Evolutionary conservation across 1,140 invertebrate species (phyloP).

Genomic region (Ips nitidus): DNA sequence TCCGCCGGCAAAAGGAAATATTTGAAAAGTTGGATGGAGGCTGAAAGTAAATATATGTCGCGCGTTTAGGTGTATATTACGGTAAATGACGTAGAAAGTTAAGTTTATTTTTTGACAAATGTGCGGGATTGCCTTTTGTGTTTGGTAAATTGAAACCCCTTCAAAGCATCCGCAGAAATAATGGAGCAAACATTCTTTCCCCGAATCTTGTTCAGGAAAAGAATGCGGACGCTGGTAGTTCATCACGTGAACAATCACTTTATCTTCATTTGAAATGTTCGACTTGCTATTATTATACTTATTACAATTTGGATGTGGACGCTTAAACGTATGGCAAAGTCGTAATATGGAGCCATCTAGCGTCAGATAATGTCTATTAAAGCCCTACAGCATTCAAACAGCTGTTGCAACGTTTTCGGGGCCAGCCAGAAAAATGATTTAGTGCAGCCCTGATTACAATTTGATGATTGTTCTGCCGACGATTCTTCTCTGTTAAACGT

Average conservation of each 20-base stretch:
- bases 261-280: no score
- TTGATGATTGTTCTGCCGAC: conserved; percentile 50
- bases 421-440: conserved; percentile 45
- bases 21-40: conserved; percentile 15
- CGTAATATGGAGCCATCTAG: conserved; percentile 36
- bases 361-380: conserved; percentile 35
- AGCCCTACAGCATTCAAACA: conserved; percentile 35
- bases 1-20: not conserved
- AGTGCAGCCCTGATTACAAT: conserved; percentile 50
- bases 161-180: no score
- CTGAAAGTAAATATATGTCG: conserved; percentile 7
- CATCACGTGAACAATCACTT: no score
- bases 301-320: no score
- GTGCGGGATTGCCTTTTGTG: conserved; percentile 5
- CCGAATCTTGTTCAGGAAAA: no score
- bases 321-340: not conserved
- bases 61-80: conserved; percentile 9
- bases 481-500: conserved; percentile 45
- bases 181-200: no score
- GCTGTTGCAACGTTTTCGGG: conserved; percentile 40
- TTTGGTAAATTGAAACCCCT: not conserved
- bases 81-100: conserved; percentile 16
- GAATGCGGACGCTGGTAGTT: no score
- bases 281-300: no score
- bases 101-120: conserved; percentile 15